Percentiles rank a stretch among this genome's conserved stretches.
These are phyloP conservation scores for Pocillopora damicornis DNA, from an alignment of 64 coral and sea anemone genomes.

Conservation along the genomic window DNA sequence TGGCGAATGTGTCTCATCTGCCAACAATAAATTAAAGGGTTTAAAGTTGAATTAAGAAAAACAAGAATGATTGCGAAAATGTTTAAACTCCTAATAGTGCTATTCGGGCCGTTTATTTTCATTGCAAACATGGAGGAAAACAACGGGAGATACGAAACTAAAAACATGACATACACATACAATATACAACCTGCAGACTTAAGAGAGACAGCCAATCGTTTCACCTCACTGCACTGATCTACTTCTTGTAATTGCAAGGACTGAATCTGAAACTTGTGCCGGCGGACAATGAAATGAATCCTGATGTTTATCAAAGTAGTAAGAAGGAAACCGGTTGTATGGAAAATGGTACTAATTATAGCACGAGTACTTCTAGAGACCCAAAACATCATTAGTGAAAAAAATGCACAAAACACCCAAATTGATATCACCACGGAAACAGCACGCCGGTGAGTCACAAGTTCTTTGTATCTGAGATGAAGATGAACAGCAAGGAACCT, in stretches of 20 bases:
- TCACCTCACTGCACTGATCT: background rate
- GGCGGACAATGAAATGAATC: background rate
- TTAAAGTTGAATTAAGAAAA: background rate
- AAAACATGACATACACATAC: background rate
- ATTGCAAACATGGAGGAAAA: no score
- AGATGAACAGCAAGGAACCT: background rate
- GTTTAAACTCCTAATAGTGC: background rate
- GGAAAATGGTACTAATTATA: background rate
- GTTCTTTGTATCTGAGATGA: slow-evolving; percentile 13
- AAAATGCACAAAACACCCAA: background rate
- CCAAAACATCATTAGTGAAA: background rate
- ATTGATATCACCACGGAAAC: background rate
- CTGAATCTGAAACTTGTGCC: background rate
- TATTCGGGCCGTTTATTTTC: background rate
- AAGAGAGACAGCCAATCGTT: background rate
- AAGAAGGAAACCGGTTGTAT: background rate
- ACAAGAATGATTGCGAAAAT: background rate
- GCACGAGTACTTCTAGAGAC: background rate
- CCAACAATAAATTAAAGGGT: background rate
- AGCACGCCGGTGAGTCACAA: background rate
- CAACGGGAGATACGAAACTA: background rate
- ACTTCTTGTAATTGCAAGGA: background rate
- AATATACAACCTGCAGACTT: background rate
- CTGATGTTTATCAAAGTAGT: background rate
- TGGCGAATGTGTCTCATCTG: background rate